These are phyloP conservation scores for Luffia ferchaultella DNA, from an alignment of 2,888 invertebrate genomes.

Conservation along the genomic window DNA sequence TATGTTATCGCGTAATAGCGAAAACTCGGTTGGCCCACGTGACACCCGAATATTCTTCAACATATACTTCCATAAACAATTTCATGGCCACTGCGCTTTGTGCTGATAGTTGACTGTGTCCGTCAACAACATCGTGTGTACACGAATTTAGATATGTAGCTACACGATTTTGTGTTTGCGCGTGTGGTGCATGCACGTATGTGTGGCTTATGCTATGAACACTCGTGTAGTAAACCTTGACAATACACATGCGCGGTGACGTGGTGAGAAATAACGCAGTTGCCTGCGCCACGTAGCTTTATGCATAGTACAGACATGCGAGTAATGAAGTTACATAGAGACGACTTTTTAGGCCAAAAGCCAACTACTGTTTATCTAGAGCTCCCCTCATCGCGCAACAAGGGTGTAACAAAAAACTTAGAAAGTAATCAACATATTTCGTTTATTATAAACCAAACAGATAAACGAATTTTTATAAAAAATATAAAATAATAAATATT, in stretches of 20 bases:
- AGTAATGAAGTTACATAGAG: too few relatives aligned
- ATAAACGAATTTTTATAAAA: too few relatives aligned
- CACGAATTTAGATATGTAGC: conserved; percentile 23
- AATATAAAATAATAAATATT: too few relatives aligned
- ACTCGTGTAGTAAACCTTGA: conserved; percentile 31
- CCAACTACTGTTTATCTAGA: too few relatives aligned
- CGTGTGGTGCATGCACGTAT: conserved; percentile 13
- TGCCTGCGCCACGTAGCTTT: conserved; percentile 36
- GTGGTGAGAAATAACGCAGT: conserved; percentile 34
- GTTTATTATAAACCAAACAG: too few relatives aligned
- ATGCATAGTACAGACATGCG: conserved; percentile 19
- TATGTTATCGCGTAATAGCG: conserved; percentile 30
- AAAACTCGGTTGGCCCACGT: conserved; percentile 20
- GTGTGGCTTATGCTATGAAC: conserved; percentile 17
- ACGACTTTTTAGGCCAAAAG: too few relatives aligned
- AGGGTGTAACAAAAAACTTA: too few relatives aligned
- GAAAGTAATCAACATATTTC: too few relatives aligned
- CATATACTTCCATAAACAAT: conserved; percentile 33
- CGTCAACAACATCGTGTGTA: conserved; percentile 25
- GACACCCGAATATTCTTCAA: conserved; percentile 29
- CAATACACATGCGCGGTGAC: conserved; percentile 27
- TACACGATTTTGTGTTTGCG: conserved; percentile 13
- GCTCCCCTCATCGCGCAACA: too few relatives aligned
- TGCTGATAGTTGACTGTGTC: conserved; percentile 18
- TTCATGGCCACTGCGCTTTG: conserved; percentile 54